Evolutionary conservation across 92 coral and sea anemone genomes (phyloP), one percentile per base, ranked within the genome.

Genomic region (Desmophyllum pertusum): DNA sequence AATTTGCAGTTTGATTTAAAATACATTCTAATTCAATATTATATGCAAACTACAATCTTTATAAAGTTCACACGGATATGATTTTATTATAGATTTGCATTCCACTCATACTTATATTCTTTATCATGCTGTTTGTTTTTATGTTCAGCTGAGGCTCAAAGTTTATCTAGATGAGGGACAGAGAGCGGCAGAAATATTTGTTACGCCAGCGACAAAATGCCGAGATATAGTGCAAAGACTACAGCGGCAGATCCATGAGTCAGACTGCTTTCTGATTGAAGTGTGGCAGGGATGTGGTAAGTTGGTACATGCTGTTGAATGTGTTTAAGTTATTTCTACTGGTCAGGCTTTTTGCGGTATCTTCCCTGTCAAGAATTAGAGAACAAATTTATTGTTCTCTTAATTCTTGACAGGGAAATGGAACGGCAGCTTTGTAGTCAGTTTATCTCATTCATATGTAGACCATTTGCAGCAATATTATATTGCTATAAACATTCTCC

Each of bases 241-340:
- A n/a, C 95, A 90, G 77, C 80, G 98, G 33, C 92, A 94, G 72
- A 80, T 89, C 25, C 91, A 93, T 67, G 94, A 90, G 66, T 74
- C 81, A 17, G 79, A 85, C 57, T 97, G 98, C 73, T 97, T 82
- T 84, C 93, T 97, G 30, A 91, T 95, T 2, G 99, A 97, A 93
- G 86, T 97, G 11, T 97, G 99, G 99, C 96, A 97, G 70, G 99
- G 99, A 78, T 97, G 99, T 93, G 99, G 99, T 97, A 93, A 61
- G 97, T 42, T 43, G n/a, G n/a, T n/a, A 13, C 40, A 29, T 45
- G 61, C 40, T 78, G n/a, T 40, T 38, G 53, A 75, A 67, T 23
- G 18, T 46, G 27, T 46, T 42, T n/a, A 2, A 6, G 18, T 15
- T 35, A 17, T 13, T 64, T 30, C 37, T 31, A 40, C 29, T 65